Percentiles rank a stretch among this genome's conserved stretches.
phyloP scores from a whole-genome alignment of 2,888 invertebrate genomes.

The Hofmannophila pseudospretella region DNA sequence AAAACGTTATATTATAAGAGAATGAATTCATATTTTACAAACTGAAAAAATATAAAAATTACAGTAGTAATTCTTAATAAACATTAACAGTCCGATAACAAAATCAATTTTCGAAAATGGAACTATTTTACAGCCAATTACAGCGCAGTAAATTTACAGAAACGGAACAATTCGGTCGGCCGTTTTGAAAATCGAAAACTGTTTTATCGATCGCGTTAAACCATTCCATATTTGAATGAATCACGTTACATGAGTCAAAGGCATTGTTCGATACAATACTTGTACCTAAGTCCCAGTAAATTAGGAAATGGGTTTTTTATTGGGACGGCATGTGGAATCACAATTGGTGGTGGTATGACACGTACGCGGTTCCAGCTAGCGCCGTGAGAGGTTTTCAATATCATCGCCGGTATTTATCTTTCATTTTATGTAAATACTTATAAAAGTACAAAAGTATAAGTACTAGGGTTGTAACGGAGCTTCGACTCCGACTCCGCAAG shows the following conservation, averaged over 20 bases:
- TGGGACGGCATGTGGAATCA: constrained; percentile 64
- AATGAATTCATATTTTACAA: too few relatives aligned
- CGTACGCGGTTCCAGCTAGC: constrained; percentile 57
- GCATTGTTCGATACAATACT: constrained; percentile 68
- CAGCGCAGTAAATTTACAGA: background rate
- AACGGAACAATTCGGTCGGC: constrained; percentile 1
- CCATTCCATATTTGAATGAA: constrained; percentile 62
- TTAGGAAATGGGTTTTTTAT: constrained; percentile 76
- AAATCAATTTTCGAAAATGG: constrained; percentile 2
- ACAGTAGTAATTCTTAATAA: too few relatives aligned
- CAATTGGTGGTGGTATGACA: constrained; percentile 59
- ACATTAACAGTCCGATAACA: background rate
- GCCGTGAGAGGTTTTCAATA: constrained; percentile 57
- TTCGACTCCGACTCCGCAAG: too few relatives aligned
- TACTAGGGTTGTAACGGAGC: too few relatives aligned
- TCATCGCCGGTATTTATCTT: constrained; percentile 24
- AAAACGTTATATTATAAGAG: too few relatives aligned
- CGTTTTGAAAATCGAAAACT: constrained; percentile 23
- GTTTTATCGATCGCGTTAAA: constrained; percentile 32
- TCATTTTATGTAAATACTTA: too few relatives aligned
- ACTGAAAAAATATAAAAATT: too few relatives aligned
- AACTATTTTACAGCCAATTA: background rate
- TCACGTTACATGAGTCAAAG: constrained; percentile 68
- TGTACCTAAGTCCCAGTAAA: constrained; percentile 53
- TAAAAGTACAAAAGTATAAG: too few relatives aligned